phyloP scores from a whole-genome alignment of 1,140 invertebrate species.

The Dendroctonus ponderosae region DNA sequence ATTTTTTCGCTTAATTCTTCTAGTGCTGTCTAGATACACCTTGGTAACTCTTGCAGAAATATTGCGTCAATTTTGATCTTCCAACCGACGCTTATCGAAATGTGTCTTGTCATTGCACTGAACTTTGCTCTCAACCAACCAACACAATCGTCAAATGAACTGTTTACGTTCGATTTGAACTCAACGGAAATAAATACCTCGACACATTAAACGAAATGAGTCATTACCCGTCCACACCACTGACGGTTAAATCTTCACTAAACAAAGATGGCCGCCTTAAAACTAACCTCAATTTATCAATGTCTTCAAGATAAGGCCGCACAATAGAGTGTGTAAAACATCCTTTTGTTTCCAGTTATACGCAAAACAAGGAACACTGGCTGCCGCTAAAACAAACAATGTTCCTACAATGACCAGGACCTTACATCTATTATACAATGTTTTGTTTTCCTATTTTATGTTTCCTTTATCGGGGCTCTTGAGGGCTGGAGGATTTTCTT shows the following conservation, averaged over 20 bases:
- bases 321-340: conserved; percentile 52
- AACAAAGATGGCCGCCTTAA: conserved; percentile 51
- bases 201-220: background rate
- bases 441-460: conserved; percentile 32
- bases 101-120: too few relatives aligned
- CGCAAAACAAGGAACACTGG: conserved; percentile 45
- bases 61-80: too few relatives aligned
- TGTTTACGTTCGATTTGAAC: too few relatives aligned
- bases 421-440: conserved; percentile 32
- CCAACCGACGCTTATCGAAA: too few relatives aligned
- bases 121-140: too few relatives aligned
- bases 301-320: conserved; percentile 52
- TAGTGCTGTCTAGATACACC: too few relatives aligned
- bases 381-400: conserved; percentile 42
- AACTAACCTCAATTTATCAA: conserved; percentile 53
- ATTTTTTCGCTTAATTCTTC: too few relatives aligned
- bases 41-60: too few relatives aligned
- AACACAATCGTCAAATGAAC: too few relatives aligned
- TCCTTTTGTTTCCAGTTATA: conserved; percentile 48
- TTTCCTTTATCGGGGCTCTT: conserved; percentile 30
- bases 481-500: conserved; percentile 23
- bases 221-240: conserved; percentile 11
- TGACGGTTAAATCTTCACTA: conserved; percentile 27
- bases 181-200: background rate
- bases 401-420: conserved; percentile 46